These are phyloP conservation scores for Hyperoplus immaculatus DNA, from an alignment of 2,797 vertebrate species.

Conservation along the genomic window DNA sequence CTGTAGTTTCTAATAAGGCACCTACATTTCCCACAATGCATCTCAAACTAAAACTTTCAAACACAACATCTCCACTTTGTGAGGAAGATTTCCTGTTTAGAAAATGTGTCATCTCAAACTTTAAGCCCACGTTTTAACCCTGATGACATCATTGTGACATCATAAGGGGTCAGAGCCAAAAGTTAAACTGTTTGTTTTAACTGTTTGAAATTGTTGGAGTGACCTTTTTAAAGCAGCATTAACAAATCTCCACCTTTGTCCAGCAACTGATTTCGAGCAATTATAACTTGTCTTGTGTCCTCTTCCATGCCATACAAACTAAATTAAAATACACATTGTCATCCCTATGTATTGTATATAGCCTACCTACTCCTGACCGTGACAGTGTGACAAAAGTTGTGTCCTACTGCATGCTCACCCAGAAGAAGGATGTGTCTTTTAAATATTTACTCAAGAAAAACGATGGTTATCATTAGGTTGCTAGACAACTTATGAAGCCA, in stretches of 20 bases:
- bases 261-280: no score
- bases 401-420: background rate
- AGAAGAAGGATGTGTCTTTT: conserved; percentile 38
- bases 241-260: no score
- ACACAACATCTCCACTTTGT: background rate
- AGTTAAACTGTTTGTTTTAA: background rate
- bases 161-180: background rate
- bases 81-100: background rate
- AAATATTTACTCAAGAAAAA: conserved; percentile 72
- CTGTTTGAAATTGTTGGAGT: background rate
- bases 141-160: conserved; percentile 5
- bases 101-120: background rate
- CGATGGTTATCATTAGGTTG: conserved; percentile 75
- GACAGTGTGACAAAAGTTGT: background rate
- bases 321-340: background rate
- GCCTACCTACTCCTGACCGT: background rate
- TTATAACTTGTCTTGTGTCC: no score
- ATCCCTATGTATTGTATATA: no score
- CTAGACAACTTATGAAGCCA: conserved; percentile 82
- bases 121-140: background rate
- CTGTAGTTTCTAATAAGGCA: background rate
- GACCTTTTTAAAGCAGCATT: no score
- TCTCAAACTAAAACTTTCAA: background rate
- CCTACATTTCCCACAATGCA: conserved; percentile 24
- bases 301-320: background rate